Evolutionary conservation across 1,140 invertebrate species (phyloP), one percentile per base, ranked within the genome.

Genomic region (Dreissena rostriformis): DNA sequence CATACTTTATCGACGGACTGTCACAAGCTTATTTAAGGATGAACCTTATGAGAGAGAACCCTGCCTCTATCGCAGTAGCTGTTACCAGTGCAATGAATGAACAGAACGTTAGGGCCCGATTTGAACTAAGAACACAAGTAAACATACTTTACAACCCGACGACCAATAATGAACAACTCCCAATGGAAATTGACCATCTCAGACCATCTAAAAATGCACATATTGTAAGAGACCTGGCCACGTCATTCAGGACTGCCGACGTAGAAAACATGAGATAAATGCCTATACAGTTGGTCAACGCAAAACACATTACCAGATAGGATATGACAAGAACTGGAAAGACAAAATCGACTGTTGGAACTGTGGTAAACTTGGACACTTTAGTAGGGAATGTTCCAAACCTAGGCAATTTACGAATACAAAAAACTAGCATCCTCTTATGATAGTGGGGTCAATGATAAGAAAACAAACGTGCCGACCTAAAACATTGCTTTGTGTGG

Each of bases 11-110:
- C n/a, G 72, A 87, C 26, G 79, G 73, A 0, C 22, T 87, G 0
- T 55, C 12, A n/a, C 29, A 76, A 19, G 77, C 84, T 57, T 66
- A 52, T 61, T 11, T 84, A 10, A 79, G 66, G 75, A 19, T 84
- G n/a, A 81, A 81, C 52, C 22, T 86, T 1, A 80, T 86, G 71
- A 49, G 75, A 52, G 29, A 68, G 22, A 80, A 83, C 65, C 85
- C 81, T 24, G 17, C 6, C 5, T 75, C 68, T 15, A 14, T 84
- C 17, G 39, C 66, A 63, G 55, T 51, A 0, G 81, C 81, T 26
- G 29, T 86, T 12, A 55, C 7, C 7, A 52, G 49, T 1, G 80
- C 85, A 2, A 82, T 66, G 28, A 14, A 11, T 19, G 80, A 86
- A 65, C 73, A 79, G 39, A 86, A 83, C 63, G 17, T 84, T 26